Evolutionary conservation across 1,140 invertebrate species (phyloP), one percentile per base, ranked within the genome.

Genomic region (Eueides isabella): DNA sequence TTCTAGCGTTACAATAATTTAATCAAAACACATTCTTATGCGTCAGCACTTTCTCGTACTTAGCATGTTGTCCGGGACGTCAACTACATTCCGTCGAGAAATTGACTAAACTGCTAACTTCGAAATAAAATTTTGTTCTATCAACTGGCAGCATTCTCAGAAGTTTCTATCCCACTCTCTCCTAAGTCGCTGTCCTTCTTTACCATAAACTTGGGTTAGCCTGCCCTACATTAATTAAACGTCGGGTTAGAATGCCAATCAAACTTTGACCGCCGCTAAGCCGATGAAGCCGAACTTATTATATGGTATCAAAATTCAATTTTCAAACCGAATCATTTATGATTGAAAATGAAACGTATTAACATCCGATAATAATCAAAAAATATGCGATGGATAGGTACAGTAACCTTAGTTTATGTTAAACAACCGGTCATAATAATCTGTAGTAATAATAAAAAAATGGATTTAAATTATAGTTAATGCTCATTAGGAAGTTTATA

Each of bases 261-360:
- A 90, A 90, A 93, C 84, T 92, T 90, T 91, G 89, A 93, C 88
- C 90, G 83, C 85, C 75, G 82, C 86, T 90, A 89, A 92, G 87
- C 88, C 86, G 83, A 85, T 86, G 86, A 89, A 88, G 88, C 87
- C 82, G 80, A 88, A 92, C 86, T 91, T 92, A 92, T 91, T 92
- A 92, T 87, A 85, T 87, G 85, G 88, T 85, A 92, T 93, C 91
- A 91, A 91, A 92, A 91, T 88, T 90, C 87, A 85, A 93, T 92
- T 92, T 89, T 86, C 86, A 75, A 82, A 81, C 61, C 76, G 74
- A 81, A 81, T 72, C 83, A 77, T 80, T 83, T 63, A 71, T 84
- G 87, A 88, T 90, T 89, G 85, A 88, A 87, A 85, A 81, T 77
- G 78, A 84, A 77, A 14, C 11, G 76, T 81, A 74, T 84, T 79